Conservation (phyloP, 2,113 vertebrate genomes). For the Elephas maximus region DNA sequence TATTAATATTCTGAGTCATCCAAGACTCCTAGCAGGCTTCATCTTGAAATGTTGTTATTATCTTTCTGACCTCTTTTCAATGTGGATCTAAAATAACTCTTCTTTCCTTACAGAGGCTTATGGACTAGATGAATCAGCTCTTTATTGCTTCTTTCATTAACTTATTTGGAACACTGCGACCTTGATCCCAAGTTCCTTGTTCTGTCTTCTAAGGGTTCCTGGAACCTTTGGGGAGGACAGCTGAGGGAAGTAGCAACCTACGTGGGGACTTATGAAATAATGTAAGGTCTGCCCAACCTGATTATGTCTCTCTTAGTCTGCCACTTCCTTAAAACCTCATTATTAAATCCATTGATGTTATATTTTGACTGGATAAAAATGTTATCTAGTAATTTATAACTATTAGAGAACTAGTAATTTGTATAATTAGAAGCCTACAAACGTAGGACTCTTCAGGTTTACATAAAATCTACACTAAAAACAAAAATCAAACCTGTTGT, state of each 20-base stretch:
- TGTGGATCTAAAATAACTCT: constrained; percentile 50
- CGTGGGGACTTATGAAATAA: neutral
- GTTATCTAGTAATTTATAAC: neutral
- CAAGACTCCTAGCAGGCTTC: neutral
- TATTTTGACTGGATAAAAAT: neutral
- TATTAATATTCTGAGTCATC: constrained; percentile 50
- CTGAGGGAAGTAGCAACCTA: neutral
- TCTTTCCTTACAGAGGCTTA: neutral
- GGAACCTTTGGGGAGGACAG: neutral
- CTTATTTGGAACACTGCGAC: neutral
- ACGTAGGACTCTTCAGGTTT: neutral
- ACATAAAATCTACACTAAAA: neutral
- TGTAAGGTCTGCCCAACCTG: neutral
- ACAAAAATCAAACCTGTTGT: too few relatives aligned
- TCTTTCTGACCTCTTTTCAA: constrained; percentile 54
- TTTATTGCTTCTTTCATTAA: neutral
- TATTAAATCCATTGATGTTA: neutral
- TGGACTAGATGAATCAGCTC: neutral
- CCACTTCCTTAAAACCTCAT: neutral
- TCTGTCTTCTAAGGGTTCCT: neutral
- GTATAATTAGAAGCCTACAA: neutral
- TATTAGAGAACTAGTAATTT: neutral
- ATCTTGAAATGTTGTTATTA: constrained; percentile 53
- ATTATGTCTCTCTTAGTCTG: neutral
- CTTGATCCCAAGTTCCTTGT: neutral